Conservation (phyloP, 2,113 vertebrate genomes). For the Vidua macroura region DNA sequence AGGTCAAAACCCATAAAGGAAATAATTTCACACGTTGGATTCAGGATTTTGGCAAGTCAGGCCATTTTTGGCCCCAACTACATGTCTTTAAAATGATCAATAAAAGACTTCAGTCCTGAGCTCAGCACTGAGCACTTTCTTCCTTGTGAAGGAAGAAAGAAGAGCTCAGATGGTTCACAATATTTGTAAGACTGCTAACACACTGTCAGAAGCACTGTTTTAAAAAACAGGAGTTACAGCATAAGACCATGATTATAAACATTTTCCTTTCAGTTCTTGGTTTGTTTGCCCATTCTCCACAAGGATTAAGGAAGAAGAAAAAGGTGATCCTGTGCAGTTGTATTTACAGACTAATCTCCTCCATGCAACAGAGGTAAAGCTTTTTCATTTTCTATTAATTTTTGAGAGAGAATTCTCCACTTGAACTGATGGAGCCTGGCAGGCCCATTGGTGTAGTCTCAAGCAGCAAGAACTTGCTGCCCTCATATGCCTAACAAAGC, state of each 20-base stretch:
- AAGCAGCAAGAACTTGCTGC: background rate
- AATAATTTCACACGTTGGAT: background rate
- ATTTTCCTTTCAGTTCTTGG: background rate
- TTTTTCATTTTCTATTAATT: background rate
- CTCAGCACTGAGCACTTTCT: background rate
- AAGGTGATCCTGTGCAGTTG: background rate
- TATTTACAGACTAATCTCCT: slow-evolving; percentile 13
- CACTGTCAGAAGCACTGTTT: background rate
- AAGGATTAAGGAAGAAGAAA: background rate
- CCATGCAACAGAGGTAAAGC: background rate
- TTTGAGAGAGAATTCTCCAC: background rate
- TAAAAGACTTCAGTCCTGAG: background rate
- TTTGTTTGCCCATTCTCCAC: background rate
- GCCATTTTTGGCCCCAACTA: background rate
- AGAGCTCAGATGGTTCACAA: background rate
- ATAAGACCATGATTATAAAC: background rate
- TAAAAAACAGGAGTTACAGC: background rate
- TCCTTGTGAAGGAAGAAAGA: background rate
- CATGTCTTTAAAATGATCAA: background rate
- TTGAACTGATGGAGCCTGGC: background rate
- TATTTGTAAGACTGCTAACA: background rate
- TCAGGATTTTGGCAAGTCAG: background rate
- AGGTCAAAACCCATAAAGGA: background rate
- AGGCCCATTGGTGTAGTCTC: background rate
- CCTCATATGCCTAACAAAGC: background rate